A percentile compares a stretch with the other conserved stretches of the same genome.
Conservation (phyloP, 2,888 invertebrate genomes). For the Dione vanillae region DNA sequence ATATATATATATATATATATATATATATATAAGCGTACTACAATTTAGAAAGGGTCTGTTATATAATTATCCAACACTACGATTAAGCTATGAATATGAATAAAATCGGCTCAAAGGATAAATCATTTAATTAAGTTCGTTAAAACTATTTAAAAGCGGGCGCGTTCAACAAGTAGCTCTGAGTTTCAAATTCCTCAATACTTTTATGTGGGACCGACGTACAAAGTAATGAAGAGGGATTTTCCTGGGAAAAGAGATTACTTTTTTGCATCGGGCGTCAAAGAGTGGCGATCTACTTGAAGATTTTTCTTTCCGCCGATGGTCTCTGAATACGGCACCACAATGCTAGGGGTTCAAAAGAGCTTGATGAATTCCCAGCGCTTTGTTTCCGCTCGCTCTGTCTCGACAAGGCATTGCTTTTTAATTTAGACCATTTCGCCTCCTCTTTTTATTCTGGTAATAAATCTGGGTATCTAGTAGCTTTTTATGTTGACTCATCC, state of each 20-base stretch:
- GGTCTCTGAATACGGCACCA: conserved; percentile 73
- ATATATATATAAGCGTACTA: background rate
- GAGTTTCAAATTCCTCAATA: conserved; percentile 67
- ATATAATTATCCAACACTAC: conserved; percentile 3
- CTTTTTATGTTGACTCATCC: conserved; percentile 53
- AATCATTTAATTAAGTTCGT: conserved; percentile 68
- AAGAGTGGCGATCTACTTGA: conserved; percentile 78
- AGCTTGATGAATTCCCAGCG: conserved; percentile 80
- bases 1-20: too few relatives aligned
- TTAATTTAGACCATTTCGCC: conserved; percentile 81
- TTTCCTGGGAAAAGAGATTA: conserved; percentile 67
- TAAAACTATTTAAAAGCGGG: conserved; percentile 70
- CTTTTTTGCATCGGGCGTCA: conserved; percentile 76
- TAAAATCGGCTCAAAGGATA: conserved; percentile 47
- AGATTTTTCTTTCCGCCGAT: conserved; percentile 77
- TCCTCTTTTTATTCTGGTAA: conserved; percentile 73
- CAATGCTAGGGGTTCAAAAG: conserved; percentile 80
- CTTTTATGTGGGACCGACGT: conserved; percentile 61
- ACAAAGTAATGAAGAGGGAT: conserved; percentile 75
- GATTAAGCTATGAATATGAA: conserved; percentile 40
- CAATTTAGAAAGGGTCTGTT: conserved; percentile 7
- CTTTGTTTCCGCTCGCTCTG: conserved; percentile 81
- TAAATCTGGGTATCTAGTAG: conserved; percentile 71
- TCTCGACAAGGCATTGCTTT: conserved; percentile 81
- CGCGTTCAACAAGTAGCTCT: conserved; percentile 74